Evolutionary conservation across 2,888 invertebrate genomes (phyloP).

Genomic region (Aquatica leii): DNA sequence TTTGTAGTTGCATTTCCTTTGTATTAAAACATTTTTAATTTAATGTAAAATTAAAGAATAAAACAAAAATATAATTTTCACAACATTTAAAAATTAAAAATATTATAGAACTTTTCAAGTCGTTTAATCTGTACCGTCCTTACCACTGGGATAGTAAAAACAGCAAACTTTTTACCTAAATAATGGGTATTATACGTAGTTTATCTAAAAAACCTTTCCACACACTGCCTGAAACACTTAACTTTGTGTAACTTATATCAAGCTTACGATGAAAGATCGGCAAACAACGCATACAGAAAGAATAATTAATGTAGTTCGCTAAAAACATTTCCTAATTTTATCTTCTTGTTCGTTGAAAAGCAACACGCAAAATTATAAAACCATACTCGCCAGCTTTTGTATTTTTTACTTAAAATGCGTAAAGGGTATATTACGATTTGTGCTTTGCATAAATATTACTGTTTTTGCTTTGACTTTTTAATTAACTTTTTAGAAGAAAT

Average conservation of each 20-base stretch:
- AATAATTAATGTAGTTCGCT: slow-evolving; percentile 32
- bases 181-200: slow-evolving; percentile 17
- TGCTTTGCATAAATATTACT: slow-evolving; percentile 24
- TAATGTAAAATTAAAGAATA: slow-evolving; percentile 6
- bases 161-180: slow-evolving; percentile 22
- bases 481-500: slow-evolving; percentile 16
- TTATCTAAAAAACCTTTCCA: slow-evolving; percentile 31
- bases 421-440: slow-evolving; percentile 19
- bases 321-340: slow-evolving; percentile 27
- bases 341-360: slow-evolving; percentile 24
- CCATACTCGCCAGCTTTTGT: slow-evolving; percentile 18
- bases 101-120: slow-evolving; percentile 10
- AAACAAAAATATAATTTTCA: slow-evolving; percentile 5
- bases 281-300: slow-evolving; percentile 34
- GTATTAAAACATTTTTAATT: not conserved
- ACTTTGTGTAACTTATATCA: slow-evolving; percentile 23
- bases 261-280: slow-evolving; percentile 30
- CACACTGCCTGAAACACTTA: slow-evolving; percentile 21
- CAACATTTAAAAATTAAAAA: slow-evolving; percentile 12
- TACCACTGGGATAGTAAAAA: slow-evolving; percentile 27
- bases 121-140: slow-evolving; percentile 18
- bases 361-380: slow-evolving; percentile 24
- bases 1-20: too few species aligned
- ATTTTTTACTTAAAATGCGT: slow-evolving; percentile 17
- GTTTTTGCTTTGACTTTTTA: slow-evolving; percentile 19